A percentile compares a stretch with the other conserved stretches of the same genome.
Conservation (phyloP, 1,140 invertebrate genomes). For the Macrosteles quadrilineatus region DNA sequence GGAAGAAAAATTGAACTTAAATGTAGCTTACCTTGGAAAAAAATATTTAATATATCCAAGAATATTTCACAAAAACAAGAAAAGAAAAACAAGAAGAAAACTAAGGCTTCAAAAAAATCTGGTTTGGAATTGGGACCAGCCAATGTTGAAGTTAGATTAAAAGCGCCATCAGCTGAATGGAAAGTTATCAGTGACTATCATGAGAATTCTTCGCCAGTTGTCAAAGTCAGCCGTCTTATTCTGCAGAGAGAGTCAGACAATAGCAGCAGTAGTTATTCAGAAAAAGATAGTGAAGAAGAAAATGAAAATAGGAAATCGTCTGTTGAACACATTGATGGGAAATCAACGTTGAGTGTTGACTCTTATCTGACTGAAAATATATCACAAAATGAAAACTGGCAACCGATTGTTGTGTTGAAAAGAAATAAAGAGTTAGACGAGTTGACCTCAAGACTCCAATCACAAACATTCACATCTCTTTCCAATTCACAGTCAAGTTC, state of each 20-base stretch:
- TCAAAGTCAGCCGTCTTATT: slow-evolving; percentile 19
- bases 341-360: not conserved
- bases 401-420: slow-evolving; percentile 7
- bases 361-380: not conserved
- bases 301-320: slow-evolving; percentile 6
- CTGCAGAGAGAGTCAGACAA: slow-evolving; percentile 12
- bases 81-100: slow-evolving; percentile 3
- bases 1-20: slow-evolving; percentile 18
- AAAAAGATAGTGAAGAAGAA: slow-evolving; percentile 29
- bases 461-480: not conserved
- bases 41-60: slow-evolving; percentile 20
- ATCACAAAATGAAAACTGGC: not conserved
- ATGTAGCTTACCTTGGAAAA: slow-evolving; percentile 25
- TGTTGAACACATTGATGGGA: too few relatives aligned
- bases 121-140: slow-evolving; percentile 20
- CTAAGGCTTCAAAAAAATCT: not conserved
- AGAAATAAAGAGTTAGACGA: slow-evolving; percentile 15
- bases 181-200: slow-evolving; percentile 17
- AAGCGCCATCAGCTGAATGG: slow-evolving; percentile 5
- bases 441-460: not conserved
- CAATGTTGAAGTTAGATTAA: slow-evolving; percentile 23
- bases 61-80: slow-evolving; percentile 2
- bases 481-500: too few relatives aligned
- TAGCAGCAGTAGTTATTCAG: slow-evolving; percentile 17
- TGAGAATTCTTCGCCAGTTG: slow-evolving; percentile 11